Percentiles rank a stretch among this genome's conserved stretches.
These are phyloP conservation scores for Amblyopsis hoosieri DNA, from an alignment of 2,797 vertebrate species.

Conservation along the genomic window DNA sequence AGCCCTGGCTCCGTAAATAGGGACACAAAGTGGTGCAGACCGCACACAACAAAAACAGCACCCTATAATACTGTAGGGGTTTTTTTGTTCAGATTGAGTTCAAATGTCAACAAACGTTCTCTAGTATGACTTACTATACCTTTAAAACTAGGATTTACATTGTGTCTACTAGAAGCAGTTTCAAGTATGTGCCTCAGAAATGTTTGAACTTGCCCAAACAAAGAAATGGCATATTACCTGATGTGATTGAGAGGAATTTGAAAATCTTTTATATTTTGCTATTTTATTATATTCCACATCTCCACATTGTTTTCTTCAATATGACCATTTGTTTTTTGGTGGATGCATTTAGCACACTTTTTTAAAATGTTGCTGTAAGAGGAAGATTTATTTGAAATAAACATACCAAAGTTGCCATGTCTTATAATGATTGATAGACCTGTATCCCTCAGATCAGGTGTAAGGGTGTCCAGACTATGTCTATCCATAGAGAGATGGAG, in stretches of 20 bases:
- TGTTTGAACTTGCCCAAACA: slow-evolving; percentile 21
- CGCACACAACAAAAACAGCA: too few species aligned
- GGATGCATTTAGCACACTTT: slow-evolving; percentile 19
- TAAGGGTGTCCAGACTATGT: slow-evolving; percentile 15
- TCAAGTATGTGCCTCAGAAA: slow-evolving; percentile 15
- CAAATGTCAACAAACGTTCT: too few species aligned
- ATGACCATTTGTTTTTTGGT: slow-evolving; percentile 41
- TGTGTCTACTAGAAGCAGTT: not conserved
- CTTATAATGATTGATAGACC: not conserved
- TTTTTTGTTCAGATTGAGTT: too few species aligned
- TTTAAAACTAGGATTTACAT: too few species aligned
- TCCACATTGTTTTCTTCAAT: slow-evolving; percentile 51
- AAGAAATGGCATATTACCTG: slow-evolving; percentile 25
- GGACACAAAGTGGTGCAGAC: too few species aligned
- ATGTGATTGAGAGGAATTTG: slow-evolving; percentile 14
- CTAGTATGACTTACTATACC: too few species aligned
- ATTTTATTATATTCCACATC: slow-evolving; percentile 21
- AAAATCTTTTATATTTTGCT: slow-evolving; percentile 22
- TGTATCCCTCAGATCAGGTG: slow-evolving; percentile 11
- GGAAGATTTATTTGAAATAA: slow-evolving; percentile 14
- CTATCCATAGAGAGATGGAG: slow-evolving; percentile 5
- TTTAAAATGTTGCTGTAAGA: slow-evolving; percentile 20
- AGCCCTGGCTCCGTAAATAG: too few species aligned
- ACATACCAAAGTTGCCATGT: slow-evolving; percentile 21
- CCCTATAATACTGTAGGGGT: too few species aligned